phyloP scores from a whole-genome alignment of 1,140 invertebrate species.

The Atopsyche davidsoni region DNA sequence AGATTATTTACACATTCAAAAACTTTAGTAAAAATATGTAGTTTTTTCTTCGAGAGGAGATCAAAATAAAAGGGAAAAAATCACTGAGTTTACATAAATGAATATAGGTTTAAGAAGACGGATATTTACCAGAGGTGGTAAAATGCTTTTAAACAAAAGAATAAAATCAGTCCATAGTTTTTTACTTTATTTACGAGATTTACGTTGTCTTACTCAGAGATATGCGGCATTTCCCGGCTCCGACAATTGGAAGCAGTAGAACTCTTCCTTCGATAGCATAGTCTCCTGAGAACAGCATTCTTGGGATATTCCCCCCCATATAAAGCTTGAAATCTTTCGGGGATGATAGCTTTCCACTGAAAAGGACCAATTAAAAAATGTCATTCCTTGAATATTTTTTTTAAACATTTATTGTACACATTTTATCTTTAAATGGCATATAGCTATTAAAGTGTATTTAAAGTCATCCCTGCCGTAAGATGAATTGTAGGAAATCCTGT shows the following conservation, averaged over 20 bases:
- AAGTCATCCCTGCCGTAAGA: too few relatives aligned
- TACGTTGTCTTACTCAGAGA: conserved; percentile 35
- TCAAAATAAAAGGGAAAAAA: too few relatives aligned
- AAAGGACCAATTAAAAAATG: not conserved
- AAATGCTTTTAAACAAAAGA: conserved; percentile 4
- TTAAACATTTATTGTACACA: too few relatives aligned
- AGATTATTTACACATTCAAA: too few relatives aligned
- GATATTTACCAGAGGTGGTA: too few relatives aligned
- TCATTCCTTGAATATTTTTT: too few relatives aligned
- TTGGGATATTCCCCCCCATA: conserved; percentile 5
- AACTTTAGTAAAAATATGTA: too few relatives aligned
- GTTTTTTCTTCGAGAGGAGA: too few relatives aligned
- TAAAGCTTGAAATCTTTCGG: conserved; percentile 16
- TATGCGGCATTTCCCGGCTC: conserved; percentile 39
- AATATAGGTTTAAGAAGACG: not conserved
- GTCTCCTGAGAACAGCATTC: conserved; percentile 28
- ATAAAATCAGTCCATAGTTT: not conserved
- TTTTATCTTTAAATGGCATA: too few relatives aligned
- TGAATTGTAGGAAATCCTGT: too few relatives aligned
- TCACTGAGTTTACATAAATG: too few relatives aligned
- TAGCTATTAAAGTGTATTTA: too few relatives aligned
- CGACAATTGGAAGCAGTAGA: conserved; percentile 39
- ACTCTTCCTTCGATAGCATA: conserved; percentile 41
- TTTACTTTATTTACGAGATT: not conserved
- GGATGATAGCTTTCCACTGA: conserved; percentile 22